These are phyloP conservation scores for Varanus komodoensis DNA, from an alignment of 2,113 vertebrate genomes.

Conservation along the genomic window DNA sequence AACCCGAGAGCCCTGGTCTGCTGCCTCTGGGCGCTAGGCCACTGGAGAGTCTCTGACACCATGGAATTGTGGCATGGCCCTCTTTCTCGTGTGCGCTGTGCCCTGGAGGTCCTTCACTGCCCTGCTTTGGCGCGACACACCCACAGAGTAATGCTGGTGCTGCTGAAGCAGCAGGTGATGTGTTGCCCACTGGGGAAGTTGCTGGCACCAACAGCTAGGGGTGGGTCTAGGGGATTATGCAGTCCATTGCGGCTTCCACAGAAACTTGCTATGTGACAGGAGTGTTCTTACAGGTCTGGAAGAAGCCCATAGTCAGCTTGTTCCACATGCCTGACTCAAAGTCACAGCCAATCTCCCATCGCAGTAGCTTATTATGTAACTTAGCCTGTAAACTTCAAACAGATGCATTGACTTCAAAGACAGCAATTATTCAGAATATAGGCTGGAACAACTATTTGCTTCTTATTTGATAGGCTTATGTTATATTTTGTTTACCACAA, in stretches of 20 bases:
- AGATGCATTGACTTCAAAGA: neutral
- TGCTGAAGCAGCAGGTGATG: neutral
- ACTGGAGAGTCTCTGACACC: neutral
- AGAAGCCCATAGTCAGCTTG: neutral
- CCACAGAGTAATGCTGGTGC: neutral
- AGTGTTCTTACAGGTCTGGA: neutral
- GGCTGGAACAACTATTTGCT: neutral
- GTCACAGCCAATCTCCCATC: neutral
- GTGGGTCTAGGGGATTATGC: neutral
- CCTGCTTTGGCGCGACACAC: neutral
- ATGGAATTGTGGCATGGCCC: too few relatives aligned
- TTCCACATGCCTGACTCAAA: neutral
- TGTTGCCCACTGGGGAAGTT: neutral
- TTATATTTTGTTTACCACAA: too few relatives aligned
- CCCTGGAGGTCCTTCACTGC: neutral
- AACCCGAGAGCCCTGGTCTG: accelerated
- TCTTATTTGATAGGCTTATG: too few relatives aligned
- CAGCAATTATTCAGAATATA: neutral
- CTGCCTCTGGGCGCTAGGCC: neutral
- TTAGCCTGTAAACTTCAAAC: neutral
- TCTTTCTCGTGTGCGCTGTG: neutral
- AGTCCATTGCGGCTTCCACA: neutral
- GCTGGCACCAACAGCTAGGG: neutral
- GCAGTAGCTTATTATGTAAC: too few relatives aligned
- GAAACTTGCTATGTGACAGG: neutral